Percentiles rank a stretch among this genome's conserved stretches.
These are phyloP conservation scores for Prinia subflava DNA, from an alignment of 2,113 vertebrate species.

Conservation along the genomic window DNA sequence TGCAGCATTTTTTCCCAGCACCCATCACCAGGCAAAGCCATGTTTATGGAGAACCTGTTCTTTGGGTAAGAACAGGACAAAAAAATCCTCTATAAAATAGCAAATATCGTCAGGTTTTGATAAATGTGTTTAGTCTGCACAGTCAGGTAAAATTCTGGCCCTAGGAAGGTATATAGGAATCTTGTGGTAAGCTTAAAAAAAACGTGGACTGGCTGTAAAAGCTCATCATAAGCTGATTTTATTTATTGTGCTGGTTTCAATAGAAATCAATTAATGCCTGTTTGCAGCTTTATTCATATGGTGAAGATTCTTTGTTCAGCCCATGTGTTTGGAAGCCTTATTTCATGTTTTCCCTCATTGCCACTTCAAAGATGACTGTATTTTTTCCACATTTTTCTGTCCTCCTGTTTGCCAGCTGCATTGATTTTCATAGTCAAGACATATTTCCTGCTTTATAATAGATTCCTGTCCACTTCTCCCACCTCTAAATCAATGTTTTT, in stretches of 20 bases:
- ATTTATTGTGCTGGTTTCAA: not conserved
- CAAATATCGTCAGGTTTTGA: not conserved
- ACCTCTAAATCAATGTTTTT: constrained; percentile 53
- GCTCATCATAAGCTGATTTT: constrained; percentile 7
- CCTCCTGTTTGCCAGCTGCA: constrained; percentile 4
- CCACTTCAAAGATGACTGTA: not conserved
- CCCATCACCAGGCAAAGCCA: not conserved
- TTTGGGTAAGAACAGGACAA: not conserved
- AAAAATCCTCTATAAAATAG: not conserved
- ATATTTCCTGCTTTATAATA: constrained; percentile 48
- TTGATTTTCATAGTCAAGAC: constrained; percentile 59
- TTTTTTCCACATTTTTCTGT: not conserved
- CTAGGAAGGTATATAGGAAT: fast-evolving
- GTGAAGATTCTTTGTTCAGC: not conserved
- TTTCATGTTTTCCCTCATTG: constrained; percentile 16
- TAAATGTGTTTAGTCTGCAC: not conserved
- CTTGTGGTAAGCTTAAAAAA: not conserved
- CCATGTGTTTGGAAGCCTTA: not conserved
- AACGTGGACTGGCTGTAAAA: not conserved
- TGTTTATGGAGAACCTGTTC: not conserved
- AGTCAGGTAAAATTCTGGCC: not conserved
- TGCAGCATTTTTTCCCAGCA: not conserved
- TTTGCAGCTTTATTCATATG: not conserved
- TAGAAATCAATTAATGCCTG: not conserved
- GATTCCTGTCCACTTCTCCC: constrained; percentile 10